These are phyloP conservation scores for Netelia virgata DNA, from an alignment of 2,888 invertebrate genomes.

Conservation along the genomic window DNA sequence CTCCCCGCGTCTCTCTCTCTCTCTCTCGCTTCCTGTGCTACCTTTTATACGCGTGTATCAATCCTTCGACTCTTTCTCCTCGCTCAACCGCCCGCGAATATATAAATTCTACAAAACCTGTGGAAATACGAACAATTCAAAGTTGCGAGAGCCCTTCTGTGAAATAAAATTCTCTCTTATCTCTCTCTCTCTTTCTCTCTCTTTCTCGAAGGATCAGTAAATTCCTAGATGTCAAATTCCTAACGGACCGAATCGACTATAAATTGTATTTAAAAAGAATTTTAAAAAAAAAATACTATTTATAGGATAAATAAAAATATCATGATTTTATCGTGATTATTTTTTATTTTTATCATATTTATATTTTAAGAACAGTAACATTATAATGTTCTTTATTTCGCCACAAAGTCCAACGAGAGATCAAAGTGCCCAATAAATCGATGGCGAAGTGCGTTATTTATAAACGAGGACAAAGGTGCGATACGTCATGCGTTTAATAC, in stretches of 20 bases:
- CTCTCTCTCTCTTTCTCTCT: no score
- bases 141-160: conserved; percentile 35
- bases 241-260: not conserved
- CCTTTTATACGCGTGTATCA: not conserved
- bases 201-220: conserved; percentile 31
- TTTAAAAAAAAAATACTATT: not conserved
- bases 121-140: conserved; percentile 39
- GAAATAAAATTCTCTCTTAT: not conserved
- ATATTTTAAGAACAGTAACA: no score
- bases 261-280: no score
- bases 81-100: not conserved
- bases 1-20: not conserved
- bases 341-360: no score
- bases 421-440: not conserved
- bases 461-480: conserved; percentile 35
- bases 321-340: no score
- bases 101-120: conserved; percentile 50
- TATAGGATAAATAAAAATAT: not conserved
- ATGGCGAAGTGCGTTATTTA: not conserved
- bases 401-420: not conserved
- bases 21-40: not conserved
- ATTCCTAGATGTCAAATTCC: conserved; percentile 27
- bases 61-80: not conserved
- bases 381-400: not conserved
- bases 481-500: conserved; percentile 44